Evolutionary conservation across 1,140 invertebrate genomes (phyloP).

Genomic region (Aphaenogaster floridana): DNA sequence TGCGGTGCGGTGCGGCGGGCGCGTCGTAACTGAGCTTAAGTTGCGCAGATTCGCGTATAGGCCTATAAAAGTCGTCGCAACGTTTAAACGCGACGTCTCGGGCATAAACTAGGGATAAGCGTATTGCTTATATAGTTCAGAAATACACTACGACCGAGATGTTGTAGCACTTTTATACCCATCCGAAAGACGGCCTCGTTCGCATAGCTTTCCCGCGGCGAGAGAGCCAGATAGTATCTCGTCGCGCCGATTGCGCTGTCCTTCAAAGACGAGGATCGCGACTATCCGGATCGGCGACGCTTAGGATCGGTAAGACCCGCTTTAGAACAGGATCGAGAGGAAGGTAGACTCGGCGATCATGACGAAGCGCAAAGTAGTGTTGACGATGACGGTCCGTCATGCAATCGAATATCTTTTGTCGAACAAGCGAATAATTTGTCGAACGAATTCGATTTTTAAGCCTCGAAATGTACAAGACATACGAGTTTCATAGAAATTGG

Average conservation of each 20-base stretch:
- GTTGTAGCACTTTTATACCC: slow-evolving; percentile 60
- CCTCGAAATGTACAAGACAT: neutral
- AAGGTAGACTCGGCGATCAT: slow-evolving; percentile 5
- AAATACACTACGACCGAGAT: slow-evolving; percentile 59
- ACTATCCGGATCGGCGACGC: neutral
- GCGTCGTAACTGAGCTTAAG: slow-evolving; percentile 66
- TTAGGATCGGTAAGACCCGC: neutral
- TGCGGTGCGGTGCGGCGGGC: neutral
- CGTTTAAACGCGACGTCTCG: slow-evolving; percentile 68
- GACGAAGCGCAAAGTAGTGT: slow-evolving; percentile 16
- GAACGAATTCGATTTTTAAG: neutral
- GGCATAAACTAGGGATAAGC: slow-evolving; percentile 67
- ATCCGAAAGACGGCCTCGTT: slow-evolving; percentile 4
- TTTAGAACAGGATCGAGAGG: slow-evolving; percentile 28
- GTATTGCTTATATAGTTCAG: slow-evolving; percentile 72
- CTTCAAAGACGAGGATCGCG: slow-evolving; percentile 13
- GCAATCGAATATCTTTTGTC: slow-evolving; percentile 16
- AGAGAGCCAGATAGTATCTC: neutral
- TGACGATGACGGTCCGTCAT: neutral
- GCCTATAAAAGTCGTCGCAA: slow-evolving; percentile 74
- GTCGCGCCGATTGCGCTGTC: neutral
- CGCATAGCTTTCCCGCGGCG: slow-evolving; percentile 23
- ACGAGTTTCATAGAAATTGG: neutral
- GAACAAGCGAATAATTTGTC: neutral
- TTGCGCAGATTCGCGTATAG: slow-evolving; percentile 62